Base-by-base conservation (phyloP, 2,888 invertebrate genomes). In the Melieria omissa region DNA sequence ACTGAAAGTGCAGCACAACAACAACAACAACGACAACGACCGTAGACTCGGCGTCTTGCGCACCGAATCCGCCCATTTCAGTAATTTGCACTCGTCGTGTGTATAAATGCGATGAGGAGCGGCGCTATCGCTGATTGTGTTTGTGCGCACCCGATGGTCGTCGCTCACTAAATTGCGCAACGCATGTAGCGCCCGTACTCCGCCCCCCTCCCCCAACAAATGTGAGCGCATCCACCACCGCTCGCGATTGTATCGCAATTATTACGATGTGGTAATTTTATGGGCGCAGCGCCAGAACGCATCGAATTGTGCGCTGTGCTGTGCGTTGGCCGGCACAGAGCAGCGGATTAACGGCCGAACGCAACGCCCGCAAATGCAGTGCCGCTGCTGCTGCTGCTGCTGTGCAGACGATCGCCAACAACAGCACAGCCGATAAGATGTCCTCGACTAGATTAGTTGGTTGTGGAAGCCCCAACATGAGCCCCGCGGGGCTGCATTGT, bases 261-360 rank as follows among this genome's bases (percentile, higher is more conserved):
- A 80, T 81, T 80, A 80, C 77, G 78, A 78, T 79, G 80, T 80
- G 81, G 80, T 81, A 80, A 81, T 80, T 81, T 80, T 79, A 80
- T 79, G 76, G 75, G 73, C 71, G 66, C 58, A 67, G 67, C 61
- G 61, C 44, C 47, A 58, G 44, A 52, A 58, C 52, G 68, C 67
- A 67, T 10, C 45, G 29, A 29, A 29, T 29, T 29, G 29, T 29
- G 29, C 29, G 29, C 29, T 29, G 29, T 29, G 29, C 29, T 29
- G 2, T 29, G 29, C 29, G 29, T 29, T 29, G 29, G 29, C 29
- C 29, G 29, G 29, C 29, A 29, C 29, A 3, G 29, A 3, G 29
- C 29, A 29, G 29, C 29, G 29, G 29, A 29, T 29, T 29, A 29
- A 29, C 29, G 29, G 29, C 29, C 29, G 29, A 29, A 29, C 29